These are phyloP conservation scores for Helicorthomorpha holstii DNA, from an alignment of 1,140 invertebrate species.

Conservation along the genomic window DNA sequence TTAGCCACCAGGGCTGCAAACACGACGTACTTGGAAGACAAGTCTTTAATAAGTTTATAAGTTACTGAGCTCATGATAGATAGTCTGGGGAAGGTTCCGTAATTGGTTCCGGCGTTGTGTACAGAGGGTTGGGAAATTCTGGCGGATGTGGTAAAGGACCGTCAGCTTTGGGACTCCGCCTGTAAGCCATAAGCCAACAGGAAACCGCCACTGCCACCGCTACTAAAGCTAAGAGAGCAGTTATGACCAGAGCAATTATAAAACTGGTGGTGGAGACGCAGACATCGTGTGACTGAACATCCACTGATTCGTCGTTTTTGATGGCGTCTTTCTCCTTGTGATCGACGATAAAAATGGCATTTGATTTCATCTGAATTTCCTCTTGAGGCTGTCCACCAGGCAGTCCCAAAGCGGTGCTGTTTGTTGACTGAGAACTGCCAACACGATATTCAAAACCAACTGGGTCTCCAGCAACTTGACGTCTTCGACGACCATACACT, in stretches of 20 bases:
- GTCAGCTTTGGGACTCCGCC: constrained; percentile 60
- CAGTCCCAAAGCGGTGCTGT: constrained; percentile 36
- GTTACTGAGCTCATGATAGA: constrained; percentile 27
- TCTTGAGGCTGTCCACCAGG: constrained; percentile 65
- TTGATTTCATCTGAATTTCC: constrained; percentile 82
- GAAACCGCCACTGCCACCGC: constrained; percentile 85
- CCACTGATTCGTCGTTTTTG: neutral
- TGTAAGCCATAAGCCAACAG: constrained; percentile 85
- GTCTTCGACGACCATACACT: constrained; percentile 60
- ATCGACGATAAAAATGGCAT: constrained; percentile 76
- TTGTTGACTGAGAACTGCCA: constrained; percentile 21
- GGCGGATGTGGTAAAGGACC: constrained; percentile 83
- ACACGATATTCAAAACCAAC: constrained; percentile 13
- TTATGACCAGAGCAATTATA: constrained; percentile 78
- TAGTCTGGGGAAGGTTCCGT: constrained; percentile 65
- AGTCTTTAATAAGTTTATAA: no score
- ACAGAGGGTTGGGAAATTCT: constrained; percentile 85
- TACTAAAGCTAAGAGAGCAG: constrained; percentile 72
- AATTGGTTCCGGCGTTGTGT: constrained; percentile 62
- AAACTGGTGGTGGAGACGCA: constrained; percentile 84
- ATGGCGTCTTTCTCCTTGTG: constrained; percentile 44
- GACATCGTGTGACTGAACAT: constrained; percentile 38
- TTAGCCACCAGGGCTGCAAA: no score
- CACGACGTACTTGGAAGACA: no score
- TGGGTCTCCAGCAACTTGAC: constrained; percentile 18